Percentiles rank a stretch among this genome's conserved stretches.
Evolutionary conservation across 2,888 invertebrate genomes (phyloP).

Genomic region (Heliconius ethilla): DNA sequence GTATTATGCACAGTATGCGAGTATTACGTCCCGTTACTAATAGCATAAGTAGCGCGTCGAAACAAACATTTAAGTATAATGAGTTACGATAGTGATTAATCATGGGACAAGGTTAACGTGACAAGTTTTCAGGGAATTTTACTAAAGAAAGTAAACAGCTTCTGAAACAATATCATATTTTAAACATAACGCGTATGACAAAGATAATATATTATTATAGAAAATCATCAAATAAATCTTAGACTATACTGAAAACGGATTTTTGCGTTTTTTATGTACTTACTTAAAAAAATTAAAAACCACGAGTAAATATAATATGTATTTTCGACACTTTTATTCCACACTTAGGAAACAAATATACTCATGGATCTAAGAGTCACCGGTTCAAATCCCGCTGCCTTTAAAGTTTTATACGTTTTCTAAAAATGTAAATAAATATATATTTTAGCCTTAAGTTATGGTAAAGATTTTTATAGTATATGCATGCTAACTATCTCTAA

Average conservation of each 20-base stretch:
- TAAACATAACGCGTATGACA: background rate
- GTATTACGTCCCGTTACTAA: constrained; percentile 14
- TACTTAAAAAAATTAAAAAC: too few relatives aligned
- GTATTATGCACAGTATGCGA: constrained; percentile 2
- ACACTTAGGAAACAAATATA: too few relatives aligned
- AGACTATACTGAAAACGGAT: background rate
- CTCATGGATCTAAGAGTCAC: too few relatives aligned
- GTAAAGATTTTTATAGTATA: background rate
- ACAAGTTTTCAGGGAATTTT: constrained; percentile 8
- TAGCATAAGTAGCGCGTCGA: constrained; percentile 12
- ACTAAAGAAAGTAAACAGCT: background rate
- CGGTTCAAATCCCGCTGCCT: too few relatives aligned
- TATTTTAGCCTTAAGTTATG: too few relatives aligned
- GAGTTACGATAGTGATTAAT: constrained; percentile 34
- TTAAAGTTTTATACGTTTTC: too few relatives aligned
- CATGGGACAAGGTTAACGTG: constrained; percentile 33
- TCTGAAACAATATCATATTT: background rate
- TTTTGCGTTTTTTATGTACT: too few relatives aligned
- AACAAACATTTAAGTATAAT: constrained; percentile 11
- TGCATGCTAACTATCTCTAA: background rate
- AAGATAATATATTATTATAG: background rate
- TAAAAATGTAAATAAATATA: too few relatives aligned
- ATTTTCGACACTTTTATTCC: too few relatives aligned
- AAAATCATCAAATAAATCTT: background rate
- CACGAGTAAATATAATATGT: too few relatives aligned